Evolutionary conservation across 2,797 vertebrate genomes (phyloP), one percentile per base, ranked within the genome.

Genomic region (Trachurus trachurus): DNA sequence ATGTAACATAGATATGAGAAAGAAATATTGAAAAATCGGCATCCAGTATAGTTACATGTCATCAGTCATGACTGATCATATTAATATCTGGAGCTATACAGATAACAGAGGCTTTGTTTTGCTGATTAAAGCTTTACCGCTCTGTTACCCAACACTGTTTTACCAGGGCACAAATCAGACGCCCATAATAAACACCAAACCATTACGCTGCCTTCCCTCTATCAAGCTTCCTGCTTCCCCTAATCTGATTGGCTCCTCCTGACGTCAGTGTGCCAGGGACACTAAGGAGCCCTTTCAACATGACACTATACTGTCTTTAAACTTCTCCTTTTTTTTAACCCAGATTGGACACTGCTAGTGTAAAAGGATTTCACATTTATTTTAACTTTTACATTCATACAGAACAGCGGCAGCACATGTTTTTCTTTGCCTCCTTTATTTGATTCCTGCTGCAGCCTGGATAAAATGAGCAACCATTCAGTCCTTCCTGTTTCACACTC

Each of bases 221-320:
- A 2, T 53, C 52, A 63, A 39, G 73, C 84, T 74, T 83, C 71
- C 67, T 82, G 65, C 68, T 67, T 67, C 52, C 29, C 54, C 22
- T 90, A 88, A 91, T 92, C 86, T 89, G 79, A 88, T 88, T 75
- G 66, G 78, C 71, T 80, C 47, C 7, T 79, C 22, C 68, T 84
- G 53, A 56, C 29, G 12, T 65, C 67, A 81, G 7, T 29, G 16
- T 80, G 62, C 64, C 63, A 67, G 68, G 12, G 47, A 61, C 57
- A 66, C 16, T 56, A n/a, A 60, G 19, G 59, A 45, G 39, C 49
- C 19, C 29, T 57, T 50, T 34, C 9, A 31, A 9, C 10, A 29
- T 59, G 40, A 57, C 11, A 66, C n/a, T 37, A 0, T 12, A 44
- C 21, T 17, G 15, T 47, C 6, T 47, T 37, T 9, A 21, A 31